Evolutionary conservation across 92 coral and sea anemone genomes (phyloP).

Genomic region (Pocillopora meandrina): DNA sequence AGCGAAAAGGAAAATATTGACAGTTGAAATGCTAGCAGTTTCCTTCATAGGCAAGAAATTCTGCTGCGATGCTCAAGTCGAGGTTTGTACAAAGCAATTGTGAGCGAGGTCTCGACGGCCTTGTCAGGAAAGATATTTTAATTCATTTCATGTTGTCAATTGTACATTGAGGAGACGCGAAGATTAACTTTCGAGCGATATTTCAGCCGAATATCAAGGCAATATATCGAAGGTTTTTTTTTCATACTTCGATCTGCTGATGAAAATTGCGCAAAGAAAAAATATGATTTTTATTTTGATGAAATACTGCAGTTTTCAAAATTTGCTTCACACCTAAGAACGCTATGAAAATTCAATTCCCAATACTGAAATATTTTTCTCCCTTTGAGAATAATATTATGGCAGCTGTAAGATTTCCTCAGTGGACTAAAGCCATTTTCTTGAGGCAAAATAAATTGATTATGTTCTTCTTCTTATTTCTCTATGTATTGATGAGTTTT

Average conservation of each 20-base stretch:
- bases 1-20: neutral
- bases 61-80: slow-evolving; percentile 72
- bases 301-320: slow-evolving; percentile 3
- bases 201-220: neutral
- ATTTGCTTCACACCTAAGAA: neutral
- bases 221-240: neutral
- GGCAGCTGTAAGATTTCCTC: neutral
- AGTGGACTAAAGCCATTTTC: no score
- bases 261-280: neutral
- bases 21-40: slow-evolving; percentile 62
- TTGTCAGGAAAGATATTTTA: neutral
- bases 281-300: neutral
- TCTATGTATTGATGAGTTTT: no score
- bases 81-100: slow-evolving; percentile 41
- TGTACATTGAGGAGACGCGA: neutral
- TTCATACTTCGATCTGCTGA: neutral
- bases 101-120: neutral
- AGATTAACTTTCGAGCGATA: neutral
- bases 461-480: no score
- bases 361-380: slow-evolving; percentile 6
- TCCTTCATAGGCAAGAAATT: slow-evolving; percentile 84
- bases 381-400: neutral
- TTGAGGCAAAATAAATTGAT: no score
- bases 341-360: slow-evolving; percentile 17
- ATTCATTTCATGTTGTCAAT: neutral